These are phyloP conservation scores for Grantiella picta DNA, from an alignment of 2,113 vertebrate species.

Conservation along the genomic window DNA sequence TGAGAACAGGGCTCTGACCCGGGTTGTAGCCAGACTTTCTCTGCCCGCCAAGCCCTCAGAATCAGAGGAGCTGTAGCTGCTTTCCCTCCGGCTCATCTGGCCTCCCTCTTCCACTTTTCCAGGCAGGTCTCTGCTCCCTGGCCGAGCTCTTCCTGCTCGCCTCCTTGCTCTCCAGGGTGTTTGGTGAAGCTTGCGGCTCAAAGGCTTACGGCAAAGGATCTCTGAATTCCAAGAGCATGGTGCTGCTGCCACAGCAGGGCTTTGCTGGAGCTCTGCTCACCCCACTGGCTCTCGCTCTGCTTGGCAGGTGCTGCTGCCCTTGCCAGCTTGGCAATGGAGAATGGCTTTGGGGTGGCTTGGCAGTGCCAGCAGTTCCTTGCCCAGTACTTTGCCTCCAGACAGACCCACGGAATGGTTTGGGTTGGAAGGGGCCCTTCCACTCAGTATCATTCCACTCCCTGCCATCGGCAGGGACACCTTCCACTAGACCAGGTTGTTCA, in stretches of 20 bases:
- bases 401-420: neutral
- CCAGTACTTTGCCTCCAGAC: rapidly evolving
- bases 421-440: neutral
- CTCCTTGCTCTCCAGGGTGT: neutral
- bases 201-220: neutral
- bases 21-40: conserved; percentile 86
- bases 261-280: neutral
- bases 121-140: conserved; percentile 69
- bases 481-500: neutral
- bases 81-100: conserved; percentile 68
- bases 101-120: conserved; percentile 67
- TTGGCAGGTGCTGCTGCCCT: neutral
- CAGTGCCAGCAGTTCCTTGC: neutral
- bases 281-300: neutral
- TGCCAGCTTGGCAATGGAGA: neutral
- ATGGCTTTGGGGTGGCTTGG: neutral
- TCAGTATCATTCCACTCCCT: neutral
- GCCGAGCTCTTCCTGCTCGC: neutral
- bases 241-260: neutral
- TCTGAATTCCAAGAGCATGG: neutral
- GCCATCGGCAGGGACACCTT: neutral
- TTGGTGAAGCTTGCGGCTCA: neutral
- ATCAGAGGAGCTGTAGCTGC: conserved; percentile 88
- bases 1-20: conserved; percentile 93
- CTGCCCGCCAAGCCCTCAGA: conserved; percentile 83